Percentiles rank a stretch among this genome's conserved stretches.
phyloP scores from a whole-genome alignment of 2,888 invertebrate species.

The Rotaria magnacalcarata region DNA sequence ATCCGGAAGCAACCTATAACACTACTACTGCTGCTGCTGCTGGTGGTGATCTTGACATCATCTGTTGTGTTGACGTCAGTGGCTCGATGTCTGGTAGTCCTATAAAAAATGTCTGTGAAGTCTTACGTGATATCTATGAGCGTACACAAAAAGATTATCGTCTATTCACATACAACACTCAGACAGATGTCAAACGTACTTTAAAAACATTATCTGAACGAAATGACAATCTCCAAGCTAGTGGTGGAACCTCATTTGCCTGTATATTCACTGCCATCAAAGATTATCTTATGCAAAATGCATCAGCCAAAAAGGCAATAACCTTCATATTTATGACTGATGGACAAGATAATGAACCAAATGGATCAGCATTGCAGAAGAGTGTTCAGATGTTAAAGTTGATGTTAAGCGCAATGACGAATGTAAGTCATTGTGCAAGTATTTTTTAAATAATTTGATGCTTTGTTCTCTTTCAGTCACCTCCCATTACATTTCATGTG shows the following conservation, averaged over 20 bases:
- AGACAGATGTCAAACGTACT: conserved; percentile 30
- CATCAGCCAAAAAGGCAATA: conserved; percentile 38
- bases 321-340: conserved; percentile 44
- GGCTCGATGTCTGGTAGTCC: conserved; percentile 40
- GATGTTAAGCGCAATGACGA: conserved; percentile 31
- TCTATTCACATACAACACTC: conserved; percentile 38
- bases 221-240: conserved; percentile 19
- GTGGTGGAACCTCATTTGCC: conserved; percentile 40
- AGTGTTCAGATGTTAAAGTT: conserved; percentile 38
- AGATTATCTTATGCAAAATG: conserved; percentile 18
- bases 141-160: conserved; percentile 38
- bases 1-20: neutral
- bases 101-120: conserved; percentile 40
- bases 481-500: conserved; percentile 38
- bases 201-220: conserved; percentile 35
- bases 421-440: neutral
- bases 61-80: conserved; percentile 39
- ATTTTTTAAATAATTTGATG: neutral
- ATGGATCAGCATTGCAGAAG: conserved; percentile 4
- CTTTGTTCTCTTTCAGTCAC: conserved; percentile 1
- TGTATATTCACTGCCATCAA: conserved; percentile 19
- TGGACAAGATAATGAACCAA: conserved; percentile 37
- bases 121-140: conserved; percentile 39
- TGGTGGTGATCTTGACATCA: conserved; percentile 7
- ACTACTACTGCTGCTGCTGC: neutral